Conservation (phyloP, 2,888 invertebrate species). For the Acleris laterana region DNA sequence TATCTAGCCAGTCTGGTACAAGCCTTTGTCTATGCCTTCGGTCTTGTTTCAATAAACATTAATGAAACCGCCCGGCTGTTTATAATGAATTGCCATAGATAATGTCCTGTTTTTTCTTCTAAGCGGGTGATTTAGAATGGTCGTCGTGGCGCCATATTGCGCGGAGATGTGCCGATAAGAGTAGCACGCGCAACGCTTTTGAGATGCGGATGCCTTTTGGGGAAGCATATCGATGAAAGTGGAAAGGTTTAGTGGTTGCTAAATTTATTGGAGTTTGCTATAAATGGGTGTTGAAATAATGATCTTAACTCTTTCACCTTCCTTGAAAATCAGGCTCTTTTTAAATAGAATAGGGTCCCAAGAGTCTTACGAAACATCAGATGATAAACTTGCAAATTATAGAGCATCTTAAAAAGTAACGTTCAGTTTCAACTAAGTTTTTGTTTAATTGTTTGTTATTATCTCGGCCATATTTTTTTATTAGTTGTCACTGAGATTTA, state of each 20-base stretch:
- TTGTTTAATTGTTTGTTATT: not conserved
- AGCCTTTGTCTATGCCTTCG: slow-evolving; percentile 21
- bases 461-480: too few species aligned
- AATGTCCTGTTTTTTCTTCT: slow-evolving; percentile 51
- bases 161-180: slow-evolving; percentile 57
- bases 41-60: slow-evolving; percentile 36
- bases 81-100: slow-evolving; percentile 47
- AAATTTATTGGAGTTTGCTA: slow-evolving; percentile 17
- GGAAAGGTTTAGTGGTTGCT: slow-evolving; percentile 31
- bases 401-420: not conserved
- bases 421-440: not conserved
- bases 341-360: too few species aligned
- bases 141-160: slow-evolving; percentile 63
- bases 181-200: slow-evolving; percentile 33
- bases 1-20: slow-evolving; percentile 21
- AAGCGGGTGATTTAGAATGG: slow-evolving; percentile 62
- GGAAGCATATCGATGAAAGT: slow-evolving; percentile 40
- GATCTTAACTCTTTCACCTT: not conserved
- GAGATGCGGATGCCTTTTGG: slow-evolving; percentile 41
- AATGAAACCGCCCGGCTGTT: slow-evolving; percentile 38
- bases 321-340: not conserved
- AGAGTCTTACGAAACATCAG: too few species aligned
- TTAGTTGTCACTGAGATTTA: too few species aligned
- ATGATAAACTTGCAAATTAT: too few species aligned
- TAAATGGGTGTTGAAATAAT: slow-evolving; percentile 3